Evolutionary conservation across 2,888 invertebrate species (phyloP), one percentile per base, ranked within the genome.

Genomic region (Drosophila ezoana): DNA sequence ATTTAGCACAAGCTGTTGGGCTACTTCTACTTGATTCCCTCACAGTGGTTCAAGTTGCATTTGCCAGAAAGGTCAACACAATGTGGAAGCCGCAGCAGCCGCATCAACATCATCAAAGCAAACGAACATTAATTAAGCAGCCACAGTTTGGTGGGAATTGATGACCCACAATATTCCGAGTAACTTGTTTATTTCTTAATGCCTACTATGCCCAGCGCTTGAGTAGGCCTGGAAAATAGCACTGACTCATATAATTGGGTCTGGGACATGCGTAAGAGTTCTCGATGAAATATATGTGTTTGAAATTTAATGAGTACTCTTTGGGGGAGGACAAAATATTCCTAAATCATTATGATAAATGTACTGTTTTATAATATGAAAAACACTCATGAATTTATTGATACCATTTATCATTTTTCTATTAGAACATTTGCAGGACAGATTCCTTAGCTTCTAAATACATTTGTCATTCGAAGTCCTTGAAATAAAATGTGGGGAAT

Each of bases 41-140:
- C 52, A 54, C 81, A 74, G 59, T 68, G 71, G 86, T 56, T 65
- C 83, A 66, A 79, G 80, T 70, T 79, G 89, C 89, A 88, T 72
- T 86, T 56, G 60, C 73, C 54, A 73, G 37, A 86, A 82, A 82
- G 82, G 82, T 82, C 82, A 82, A 86, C 85, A 81, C 69, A 84
- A 71, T 71, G 58, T 48, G 51, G 41, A 20, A 56, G 37, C 38
- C 20, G 53, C 35, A 52, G 23, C 53, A 37, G 56, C 47, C 48
- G 41, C 23, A 3, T 18, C 52, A 20, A 20, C 28, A 57, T 52
- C 58, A 73, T 61, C 71, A 82, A 75, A 77, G 79, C 76, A 70
- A 87, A 88, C 80, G 38, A 76, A 85, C 88, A 83, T 87, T 83
- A 82, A 82, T 87, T 82, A 87, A 82, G 56, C 86, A 85, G 82